Conservation (phyloP, 2,797 vertebrate species). For the Carduelis carduelis region DNA sequence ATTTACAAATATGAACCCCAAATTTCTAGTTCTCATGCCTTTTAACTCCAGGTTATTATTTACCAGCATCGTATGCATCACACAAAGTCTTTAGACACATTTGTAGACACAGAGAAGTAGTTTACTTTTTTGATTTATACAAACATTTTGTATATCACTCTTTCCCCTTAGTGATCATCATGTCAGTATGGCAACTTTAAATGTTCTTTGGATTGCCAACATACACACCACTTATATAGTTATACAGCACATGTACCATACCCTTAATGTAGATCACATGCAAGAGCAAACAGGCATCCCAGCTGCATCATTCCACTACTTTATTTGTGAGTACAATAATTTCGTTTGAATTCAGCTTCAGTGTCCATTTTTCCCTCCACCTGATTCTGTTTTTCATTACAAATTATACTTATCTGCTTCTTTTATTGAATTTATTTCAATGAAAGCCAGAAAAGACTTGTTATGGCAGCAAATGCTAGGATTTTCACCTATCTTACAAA, state of each 20-base stretch:
- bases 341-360: not conserved
- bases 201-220: not conserved
- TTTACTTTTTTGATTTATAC: not conserved
- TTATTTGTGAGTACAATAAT: not conserved
- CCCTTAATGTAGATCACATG: not conserved
- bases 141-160: not conserved
- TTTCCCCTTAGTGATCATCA: not conserved
- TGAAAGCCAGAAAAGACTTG: not conserved
- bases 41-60: not conserved
- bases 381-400: not conserved
- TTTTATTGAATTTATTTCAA: not conserved
- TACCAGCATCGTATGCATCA: not conserved
- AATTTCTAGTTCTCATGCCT: not conserved
- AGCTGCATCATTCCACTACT: not conserved
- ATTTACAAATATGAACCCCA: not conserved
- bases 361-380: not conserved
- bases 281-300: not conserved
- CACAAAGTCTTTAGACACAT: not conserved
- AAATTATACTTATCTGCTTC: not conserved
- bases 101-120: not conserved
- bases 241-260: not conserved
- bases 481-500: not conserved
- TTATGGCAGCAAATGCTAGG: not conserved
- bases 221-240: not conserved
- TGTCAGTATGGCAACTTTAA: not conserved